Percentiles rank a stretch among this genome's conserved stretches.
Conservation (phyloP, 2,888 invertebrate species). For the Synergus japonicus region DNA sequence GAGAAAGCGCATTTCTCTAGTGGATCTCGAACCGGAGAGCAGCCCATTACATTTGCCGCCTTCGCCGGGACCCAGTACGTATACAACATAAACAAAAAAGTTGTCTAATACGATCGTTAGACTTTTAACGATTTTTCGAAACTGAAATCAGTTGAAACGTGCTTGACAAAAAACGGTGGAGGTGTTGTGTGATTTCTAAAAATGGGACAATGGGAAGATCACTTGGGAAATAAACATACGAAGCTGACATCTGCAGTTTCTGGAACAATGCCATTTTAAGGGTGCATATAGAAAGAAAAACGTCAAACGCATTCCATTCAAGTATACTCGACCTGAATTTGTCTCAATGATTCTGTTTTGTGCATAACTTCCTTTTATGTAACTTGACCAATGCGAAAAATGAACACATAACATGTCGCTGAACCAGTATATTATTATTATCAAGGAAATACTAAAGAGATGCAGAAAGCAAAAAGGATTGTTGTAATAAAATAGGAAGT, state of each 20-base stretch:
- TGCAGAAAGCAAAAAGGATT: background rate
- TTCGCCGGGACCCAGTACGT: constrained; percentile 12
- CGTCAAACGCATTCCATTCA: background rate
- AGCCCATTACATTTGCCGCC: constrained; percentile 46
- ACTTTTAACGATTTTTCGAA: background rate
- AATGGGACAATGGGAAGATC: background rate
- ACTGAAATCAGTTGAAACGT: background rate
- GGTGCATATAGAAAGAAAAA: background rate
- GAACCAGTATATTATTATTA: background rate
- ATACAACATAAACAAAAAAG: background rate
- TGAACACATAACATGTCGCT: constrained; percentile 12
- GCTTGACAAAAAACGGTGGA: background rate
- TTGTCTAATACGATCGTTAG: background rate
- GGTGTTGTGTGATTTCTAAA: background rate
- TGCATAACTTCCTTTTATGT: constrained; percentile 11
- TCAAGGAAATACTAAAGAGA: background rate
- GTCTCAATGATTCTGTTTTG: background rate
- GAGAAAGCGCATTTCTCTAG: constrained; percentile 74
- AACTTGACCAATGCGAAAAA: background rate
- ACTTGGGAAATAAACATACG: background rate
- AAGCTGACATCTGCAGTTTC: background rate
- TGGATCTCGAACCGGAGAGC: constrained; percentile 60
- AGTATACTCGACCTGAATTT: constrained; percentile 5
- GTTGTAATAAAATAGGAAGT: background rate
- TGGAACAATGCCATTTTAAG: background rate